These are phyloP conservation scores for Xyrichtys novacula DNA, from an alignment of 2,797 vertebrate genomes.

Conservation along the genomic window DNA sequence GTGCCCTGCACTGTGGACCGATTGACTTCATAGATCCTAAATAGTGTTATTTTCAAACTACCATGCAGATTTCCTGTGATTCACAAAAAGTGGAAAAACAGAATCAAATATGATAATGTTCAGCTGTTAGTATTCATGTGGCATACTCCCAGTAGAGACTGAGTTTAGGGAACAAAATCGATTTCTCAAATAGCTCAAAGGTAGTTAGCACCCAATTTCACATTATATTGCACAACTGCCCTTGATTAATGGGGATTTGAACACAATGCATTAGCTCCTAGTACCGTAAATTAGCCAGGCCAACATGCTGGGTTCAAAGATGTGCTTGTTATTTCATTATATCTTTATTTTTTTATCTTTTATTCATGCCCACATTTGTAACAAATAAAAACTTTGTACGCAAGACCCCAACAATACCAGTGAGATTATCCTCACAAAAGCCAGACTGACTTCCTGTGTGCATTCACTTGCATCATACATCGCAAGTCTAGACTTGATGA, in stretches of 20 bases:
- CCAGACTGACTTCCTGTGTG: background rate
- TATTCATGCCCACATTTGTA: too few relatives aligned
- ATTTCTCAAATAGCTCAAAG: constrained; percentile 35
- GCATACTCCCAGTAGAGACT: background rate
- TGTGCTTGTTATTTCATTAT: background rate
- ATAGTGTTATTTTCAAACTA: constrained; percentile 29
- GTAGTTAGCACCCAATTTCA: constrained; percentile 14
- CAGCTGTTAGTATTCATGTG: constrained; percentile 8
- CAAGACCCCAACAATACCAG: constrained; percentile 14
- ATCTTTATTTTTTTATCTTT: too few relatives aligned
- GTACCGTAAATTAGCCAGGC: constrained; percentile 5
- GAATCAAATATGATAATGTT: background rate
- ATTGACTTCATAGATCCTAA: constrained; percentile 20
- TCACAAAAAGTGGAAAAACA: constrained; percentile 21
- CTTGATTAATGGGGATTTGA: constrained; percentile 44
- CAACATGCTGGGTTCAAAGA: background rate
- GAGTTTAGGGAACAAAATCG: constrained; percentile 6
- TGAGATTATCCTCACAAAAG: background rate
- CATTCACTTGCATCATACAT: too few relatives aligned
- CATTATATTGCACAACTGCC: constrained; percentile 28
- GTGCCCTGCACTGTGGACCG: background rate
- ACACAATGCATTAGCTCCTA: constrained; percentile 11
- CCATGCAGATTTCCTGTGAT: constrained; percentile 18
- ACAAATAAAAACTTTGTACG: background rate
- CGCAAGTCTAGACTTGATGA: too few relatives aligned